Percentiles rank a stretch among this genome's conserved stretches.
Evolutionary conservation across 2,797 vertebrate species (phyloP).

Genomic region (Pangasius krempfi): DNA sequence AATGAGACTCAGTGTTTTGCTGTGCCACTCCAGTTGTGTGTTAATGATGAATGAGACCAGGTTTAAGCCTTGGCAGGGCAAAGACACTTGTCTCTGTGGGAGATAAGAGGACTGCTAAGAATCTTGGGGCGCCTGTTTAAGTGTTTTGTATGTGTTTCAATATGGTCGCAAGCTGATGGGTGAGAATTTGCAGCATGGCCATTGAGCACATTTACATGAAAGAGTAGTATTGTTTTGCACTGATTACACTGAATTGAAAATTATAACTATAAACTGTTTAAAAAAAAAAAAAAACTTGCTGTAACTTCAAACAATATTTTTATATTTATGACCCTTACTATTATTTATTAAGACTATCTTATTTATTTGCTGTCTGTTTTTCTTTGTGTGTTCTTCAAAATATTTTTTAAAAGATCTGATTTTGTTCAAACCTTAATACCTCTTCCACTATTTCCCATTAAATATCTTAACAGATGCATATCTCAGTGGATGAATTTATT

Average conservation of each 20-base stretch:
- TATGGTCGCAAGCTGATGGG: constrained; percentile 4
- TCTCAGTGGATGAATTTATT: constrained; percentile 9
- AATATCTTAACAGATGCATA: constrained; percentile 7
- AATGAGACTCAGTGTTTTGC: constrained; percentile 66
- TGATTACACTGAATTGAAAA: background rate
- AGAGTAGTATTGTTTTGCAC: constrained; percentile 52
- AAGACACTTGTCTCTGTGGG: constrained; percentile 63
- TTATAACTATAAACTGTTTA: constrained; percentile 13
- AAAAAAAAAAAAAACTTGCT: background rate
- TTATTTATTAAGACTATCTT: constrained; percentile 14
- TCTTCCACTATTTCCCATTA: background rate
- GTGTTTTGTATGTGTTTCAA: constrained; percentile 19
- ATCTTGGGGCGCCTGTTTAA: constrained; percentile 31
- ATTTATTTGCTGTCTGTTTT: constrained; percentile 34
- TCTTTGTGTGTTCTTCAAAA: constrained; percentile 9
- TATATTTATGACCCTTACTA: constrained; percentile 42
- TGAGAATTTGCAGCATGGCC: constrained; percentile 23
- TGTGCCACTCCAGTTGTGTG: constrained; percentile 53
- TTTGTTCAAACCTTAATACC: background rate
- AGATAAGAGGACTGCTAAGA: constrained; percentile 37
- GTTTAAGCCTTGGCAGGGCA: constrained; percentile 46
- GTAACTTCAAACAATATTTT: constrained; percentile 8
- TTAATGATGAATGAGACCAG: constrained; percentile 53
- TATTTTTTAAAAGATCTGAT: background rate
- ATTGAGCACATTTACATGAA: constrained; percentile 30